Percentiles rank a stretch among this genome's conserved stretches.
These are phyloP conservation scores for Hemitrygon akajei DNA, from an alignment of 2,797 vertebrate genomes.

Conservation along the genomic window DNA sequence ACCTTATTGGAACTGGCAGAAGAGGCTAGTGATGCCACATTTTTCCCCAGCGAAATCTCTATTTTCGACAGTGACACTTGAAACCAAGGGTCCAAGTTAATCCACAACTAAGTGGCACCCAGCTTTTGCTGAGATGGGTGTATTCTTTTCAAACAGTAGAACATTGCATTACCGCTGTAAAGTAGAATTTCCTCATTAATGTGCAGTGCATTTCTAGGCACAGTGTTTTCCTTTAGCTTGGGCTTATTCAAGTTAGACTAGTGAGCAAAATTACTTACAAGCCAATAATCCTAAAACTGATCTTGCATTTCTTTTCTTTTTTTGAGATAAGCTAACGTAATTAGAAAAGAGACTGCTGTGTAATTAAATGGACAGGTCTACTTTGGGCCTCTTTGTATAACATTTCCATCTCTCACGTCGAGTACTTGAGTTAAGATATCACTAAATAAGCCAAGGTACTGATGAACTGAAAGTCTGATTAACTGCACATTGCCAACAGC, in stretches of 20 bases:
- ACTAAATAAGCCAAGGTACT: not conserved
- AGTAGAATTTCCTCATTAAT: not conserved
- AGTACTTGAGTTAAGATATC: not conserved
- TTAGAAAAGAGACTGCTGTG: not conserved
- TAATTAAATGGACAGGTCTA: not conserved
- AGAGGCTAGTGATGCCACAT: not conserved
- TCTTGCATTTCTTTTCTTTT: slow-evolving; percentile 2
- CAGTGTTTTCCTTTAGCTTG: slow-evolving; percentile 14
- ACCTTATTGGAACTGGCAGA: slow-evolving; percentile 30
- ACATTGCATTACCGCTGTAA: not conserved
- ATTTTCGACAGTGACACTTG: not conserved
- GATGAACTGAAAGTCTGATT: no score
- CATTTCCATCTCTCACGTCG: not conserved
- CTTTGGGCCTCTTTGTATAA: not conserved
- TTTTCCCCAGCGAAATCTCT: not conserved
- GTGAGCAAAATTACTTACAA: not conserved
- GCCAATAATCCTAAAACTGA: not conserved
- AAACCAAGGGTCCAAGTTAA: not conserved
- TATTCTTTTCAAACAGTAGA: not conserved
- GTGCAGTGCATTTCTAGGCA: not conserved
- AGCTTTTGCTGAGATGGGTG: not conserved
- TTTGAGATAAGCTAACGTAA: not conserved
- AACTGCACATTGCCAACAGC: no score
- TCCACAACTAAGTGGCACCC: not conserved
- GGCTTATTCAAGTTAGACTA: not conserved